Percentiles rank a stretch among this genome's conserved stretches.
Evolutionary conservation across 2,888 invertebrate species (phyloP).

Genomic region (Carabus problematicus): DNA sequence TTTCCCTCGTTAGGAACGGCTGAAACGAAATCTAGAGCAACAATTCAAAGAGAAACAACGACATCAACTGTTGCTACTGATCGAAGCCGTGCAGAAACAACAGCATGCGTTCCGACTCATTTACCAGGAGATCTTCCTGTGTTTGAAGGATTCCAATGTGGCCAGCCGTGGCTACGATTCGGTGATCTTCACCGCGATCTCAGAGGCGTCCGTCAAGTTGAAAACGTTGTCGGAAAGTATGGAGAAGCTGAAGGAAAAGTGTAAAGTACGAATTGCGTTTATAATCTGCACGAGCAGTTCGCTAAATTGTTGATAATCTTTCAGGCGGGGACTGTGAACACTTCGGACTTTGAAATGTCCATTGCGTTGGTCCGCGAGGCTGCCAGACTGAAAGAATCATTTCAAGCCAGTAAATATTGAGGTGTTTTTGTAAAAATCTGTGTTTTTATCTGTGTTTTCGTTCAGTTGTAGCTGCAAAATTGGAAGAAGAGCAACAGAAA

Average conservation of each 20-base stretch:
- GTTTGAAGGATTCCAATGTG: slow-evolving; percentile 54
- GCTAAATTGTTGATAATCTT: slow-evolving; percentile 11
- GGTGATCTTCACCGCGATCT: slow-evolving; percentile 51
- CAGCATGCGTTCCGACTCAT: slow-evolving; percentile 65
- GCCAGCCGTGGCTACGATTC: slow-evolving; percentile 50
- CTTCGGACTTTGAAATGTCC: slow-evolving; percentile 51
- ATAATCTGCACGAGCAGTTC: not conserved
- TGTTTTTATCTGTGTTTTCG: not conserved
- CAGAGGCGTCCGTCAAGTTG: slow-evolving; percentile 13
- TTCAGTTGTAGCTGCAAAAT: not conserved
- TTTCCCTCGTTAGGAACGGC: slow-evolving; percentile 56
- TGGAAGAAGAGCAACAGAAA: slow-evolving; percentile 10
- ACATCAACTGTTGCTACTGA: slow-evolving; percentile 48
- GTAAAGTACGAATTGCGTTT: slow-evolving; percentile 1
- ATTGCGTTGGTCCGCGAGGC: slow-evolving; percentile 50
- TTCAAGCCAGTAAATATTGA: slow-evolving; percentile 52
- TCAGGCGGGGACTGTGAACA: slow-evolving; percentile 52
- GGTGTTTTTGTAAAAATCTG: not conserved
- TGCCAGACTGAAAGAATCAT: slow-evolving; percentile 50
- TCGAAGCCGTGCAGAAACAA: slow-evolving; percentile 66
- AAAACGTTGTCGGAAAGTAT: slow-evolving; percentile 22
- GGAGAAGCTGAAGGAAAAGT: slow-evolving; percentile 33
- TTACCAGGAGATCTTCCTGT: slow-evolving; percentile 64
- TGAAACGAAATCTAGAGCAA: slow-evolving; percentile 63
- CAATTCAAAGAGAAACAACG: slow-evolving; percentile 57